phyloP scores from a whole-genome alignment of 2,888 invertebrate species.

The Drosophila robusta region DNA sequence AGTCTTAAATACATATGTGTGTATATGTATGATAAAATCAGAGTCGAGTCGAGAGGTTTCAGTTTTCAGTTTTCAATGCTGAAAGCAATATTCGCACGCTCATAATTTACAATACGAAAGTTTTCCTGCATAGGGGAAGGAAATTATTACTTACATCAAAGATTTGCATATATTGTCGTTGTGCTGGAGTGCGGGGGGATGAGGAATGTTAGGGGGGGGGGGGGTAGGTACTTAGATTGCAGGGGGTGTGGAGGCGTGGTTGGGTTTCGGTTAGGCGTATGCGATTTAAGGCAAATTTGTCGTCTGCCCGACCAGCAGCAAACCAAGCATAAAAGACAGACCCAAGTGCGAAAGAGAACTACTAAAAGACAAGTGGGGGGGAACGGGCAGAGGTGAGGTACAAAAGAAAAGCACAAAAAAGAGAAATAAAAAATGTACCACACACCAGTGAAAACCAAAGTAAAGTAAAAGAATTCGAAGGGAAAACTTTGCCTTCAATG shows the following conservation, averaged over 20 bases:
- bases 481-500: conserved; percentile 78
- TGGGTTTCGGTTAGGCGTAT: conserved; percentile 39
- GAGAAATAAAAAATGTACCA: neutral
- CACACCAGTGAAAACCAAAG: conserved; percentile 51
- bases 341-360: conserved; percentile 27
- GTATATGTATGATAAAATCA: conserved; percentile 44
- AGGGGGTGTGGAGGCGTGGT: neutral
- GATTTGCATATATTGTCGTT: conserved; percentile 76
- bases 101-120: conserved; percentile 73
- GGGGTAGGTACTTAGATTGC: neutral
- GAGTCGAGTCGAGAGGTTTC: conserved; percentile 36
- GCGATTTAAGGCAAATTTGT: conserved; percentile 68
- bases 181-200: conserved; percentile 13
- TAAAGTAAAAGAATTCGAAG: conserved; percentile 76
- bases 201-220: neutral
- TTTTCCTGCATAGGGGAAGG: conserved; percentile 66
- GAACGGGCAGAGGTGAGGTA: neutral
- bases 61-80: conserved; percentile 47
- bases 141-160: conserved; percentile 80
- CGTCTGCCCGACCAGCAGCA: conserved; percentile 43
- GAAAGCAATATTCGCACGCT: conserved; percentile 75
- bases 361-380: neutral
- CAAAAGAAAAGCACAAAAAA: conserved; percentile 13
- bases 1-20: neutral
- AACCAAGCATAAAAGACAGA: conserved; percentile 42